Percentiles rank a stretch among this genome's conserved stretches.
phyloP scores from a whole-genome alignment of 2,888 invertebrate species.

The Oscheius onirici region DNA sequence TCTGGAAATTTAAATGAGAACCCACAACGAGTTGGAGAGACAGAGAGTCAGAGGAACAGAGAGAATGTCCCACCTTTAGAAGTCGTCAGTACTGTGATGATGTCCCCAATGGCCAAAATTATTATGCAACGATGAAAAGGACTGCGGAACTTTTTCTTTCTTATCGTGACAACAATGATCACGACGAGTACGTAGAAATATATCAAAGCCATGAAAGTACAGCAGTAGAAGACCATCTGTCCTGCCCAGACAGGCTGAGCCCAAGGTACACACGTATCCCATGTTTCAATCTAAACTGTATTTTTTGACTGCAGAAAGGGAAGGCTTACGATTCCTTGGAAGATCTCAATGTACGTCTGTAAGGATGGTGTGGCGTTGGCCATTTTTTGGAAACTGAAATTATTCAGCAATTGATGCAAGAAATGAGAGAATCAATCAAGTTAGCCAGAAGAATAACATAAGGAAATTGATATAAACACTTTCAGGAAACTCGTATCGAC shows the following conservation, averaged over 20 bases:
- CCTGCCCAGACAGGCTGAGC: conserved; percentile 6
- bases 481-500: too few relatives aligned
- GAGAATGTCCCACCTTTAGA: background rate
- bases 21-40: too few relatives aligned
- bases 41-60: too few relatives aligned
- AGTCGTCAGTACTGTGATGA: conserved; percentile 2
- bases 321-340: conserved; percentile 6
- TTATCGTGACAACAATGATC: background rate
- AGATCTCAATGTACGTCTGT: conserved; percentile 7
- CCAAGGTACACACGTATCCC: conserved; percentile 17
- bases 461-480: too few relatives aligned
- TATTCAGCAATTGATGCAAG: background rate
- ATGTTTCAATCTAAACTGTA: background rate
- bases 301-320: background rate
- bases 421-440: background rate
- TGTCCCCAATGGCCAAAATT: conserved; percentile 10
- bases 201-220: background rate
- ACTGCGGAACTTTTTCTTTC: background rate
- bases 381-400: background rate
- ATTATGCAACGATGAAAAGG: conserved; percentile 18
- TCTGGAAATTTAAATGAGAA: background rate
- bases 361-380: conserved; percentile 6
- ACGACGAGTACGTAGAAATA: conserved; percentile 7
- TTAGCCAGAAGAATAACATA: background rate
- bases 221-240: background rate